phyloP scores from a whole-genome alignment of 2,797 vertebrate genomes.

The Centroberyx gerrardi region DNA sequence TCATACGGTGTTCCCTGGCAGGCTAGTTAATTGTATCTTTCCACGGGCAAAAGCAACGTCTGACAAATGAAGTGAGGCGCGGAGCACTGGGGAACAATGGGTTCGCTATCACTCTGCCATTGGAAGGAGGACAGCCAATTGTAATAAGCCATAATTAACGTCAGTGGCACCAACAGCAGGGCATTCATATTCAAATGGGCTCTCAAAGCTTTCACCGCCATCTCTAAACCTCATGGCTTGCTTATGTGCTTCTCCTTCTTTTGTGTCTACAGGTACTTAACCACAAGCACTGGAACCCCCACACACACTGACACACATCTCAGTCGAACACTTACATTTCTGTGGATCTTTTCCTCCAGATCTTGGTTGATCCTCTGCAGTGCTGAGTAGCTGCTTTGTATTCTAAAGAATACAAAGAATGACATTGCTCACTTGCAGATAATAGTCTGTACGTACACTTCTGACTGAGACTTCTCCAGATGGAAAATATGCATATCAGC shows the following conservation, averaged over 20 bases:
- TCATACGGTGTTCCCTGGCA: slow-evolving; percentile 61
- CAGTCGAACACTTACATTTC: slow-evolving; percentile 89
- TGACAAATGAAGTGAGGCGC: slow-evolving; percentile 76
- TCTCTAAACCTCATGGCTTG: slow-evolving; percentile 37
- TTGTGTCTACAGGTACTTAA: slow-evolving; percentile 47
- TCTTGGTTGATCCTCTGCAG: slow-evolving; percentile 99
- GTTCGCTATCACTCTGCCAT: slow-evolving; percentile 70
- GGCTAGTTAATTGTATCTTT: slow-evolving; percentile 78
- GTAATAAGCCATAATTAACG: slow-evolving; percentile 83
- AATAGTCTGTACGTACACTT: slow-evolving; percentile 21
- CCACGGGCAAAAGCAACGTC: slow-evolving; percentile 58
- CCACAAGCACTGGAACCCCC: slow-evolving; percentile 4
- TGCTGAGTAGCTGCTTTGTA: slow-evolving; percentile 97
- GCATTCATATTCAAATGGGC: slow-evolving; percentile 77
- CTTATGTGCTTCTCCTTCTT: slow-evolving; percentile 32
- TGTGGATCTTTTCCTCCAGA: slow-evolving; percentile 96
- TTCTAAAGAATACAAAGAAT: slow-evolving; percentile 85
- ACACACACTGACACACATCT: slow-evolving; percentile 5
- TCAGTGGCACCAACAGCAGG: slow-evolving; percentile 73
- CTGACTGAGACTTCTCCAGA: slow-evolving; percentile 26
- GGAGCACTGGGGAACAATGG: slow-evolving; percentile 72
- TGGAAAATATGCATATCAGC: slow-evolving; percentile 22
- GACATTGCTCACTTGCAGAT: slow-evolving; percentile 43
- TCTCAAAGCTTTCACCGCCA: slow-evolving; percentile 45
- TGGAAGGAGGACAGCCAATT: slow-evolving; percentile 80